Percentiles rank a stretch among this genome's conserved stretches.
phyloP scores from a whole-genome alignment of 2,888 invertebrate genomes.

The Brenthis daphne region DNA sequence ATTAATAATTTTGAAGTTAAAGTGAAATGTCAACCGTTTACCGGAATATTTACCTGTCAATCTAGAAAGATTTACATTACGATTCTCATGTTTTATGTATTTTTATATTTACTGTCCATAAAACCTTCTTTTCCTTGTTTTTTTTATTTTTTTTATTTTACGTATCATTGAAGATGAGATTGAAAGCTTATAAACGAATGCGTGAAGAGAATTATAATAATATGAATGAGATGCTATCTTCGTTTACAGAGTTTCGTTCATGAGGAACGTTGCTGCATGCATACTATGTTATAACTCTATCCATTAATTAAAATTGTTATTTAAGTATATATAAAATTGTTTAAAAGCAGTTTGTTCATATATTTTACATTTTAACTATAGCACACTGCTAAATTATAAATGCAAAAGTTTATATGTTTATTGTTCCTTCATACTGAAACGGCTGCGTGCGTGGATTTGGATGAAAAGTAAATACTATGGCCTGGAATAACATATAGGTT shows the following conservation, averaged over 20 bases:
- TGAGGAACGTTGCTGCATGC: slow-evolving; percentile 8
- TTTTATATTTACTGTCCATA: background rate
- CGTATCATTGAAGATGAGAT: slow-evolving; percentile 15
- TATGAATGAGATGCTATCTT: slow-evolving; percentile 7
- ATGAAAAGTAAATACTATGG: slow-evolving; percentile 4
- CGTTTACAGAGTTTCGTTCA: background rate
- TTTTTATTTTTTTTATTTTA: background rate
- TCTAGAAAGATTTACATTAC: background rate
- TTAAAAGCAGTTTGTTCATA: no score
- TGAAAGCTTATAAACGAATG: slow-evolving; percentile 16
- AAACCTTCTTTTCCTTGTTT: slow-evolving; percentile 5
- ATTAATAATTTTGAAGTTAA: no score
- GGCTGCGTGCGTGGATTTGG: background rate
- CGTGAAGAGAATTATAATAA: slow-evolving; percentile 9
- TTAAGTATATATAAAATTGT: no score
- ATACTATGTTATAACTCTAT: background rate
- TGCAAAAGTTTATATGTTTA: no score
- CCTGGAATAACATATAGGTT: no score
- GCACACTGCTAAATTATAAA: no score
- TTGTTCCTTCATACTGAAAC: background rate
- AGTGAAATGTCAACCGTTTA: no score
- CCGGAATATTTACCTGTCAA: no score
- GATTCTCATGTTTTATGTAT: background rate
- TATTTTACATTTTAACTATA: no score
- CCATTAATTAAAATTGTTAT: background rate